A percentile compares a stretch with the other conserved stretches of the same genome.
Conservation (phyloP, 2,797 vertebrate species). For the Mareca penelope region DNA sequence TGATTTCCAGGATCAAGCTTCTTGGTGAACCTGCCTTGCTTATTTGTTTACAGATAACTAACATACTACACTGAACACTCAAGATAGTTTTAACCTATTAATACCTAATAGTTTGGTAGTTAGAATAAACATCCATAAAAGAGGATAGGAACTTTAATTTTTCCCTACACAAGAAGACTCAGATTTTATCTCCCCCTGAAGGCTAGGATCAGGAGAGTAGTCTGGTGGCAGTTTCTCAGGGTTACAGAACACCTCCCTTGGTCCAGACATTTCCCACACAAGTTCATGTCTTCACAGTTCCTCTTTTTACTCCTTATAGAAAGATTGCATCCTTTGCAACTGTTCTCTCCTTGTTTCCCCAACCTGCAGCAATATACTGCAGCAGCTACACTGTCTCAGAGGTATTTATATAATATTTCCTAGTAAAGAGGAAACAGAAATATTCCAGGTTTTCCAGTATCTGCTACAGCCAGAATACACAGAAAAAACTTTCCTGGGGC, state of each 20-base stretch:
- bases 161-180: not conserved
- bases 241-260: not conserved
- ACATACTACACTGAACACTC: not conserved
- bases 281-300: not conserved
- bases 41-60: not conserved
- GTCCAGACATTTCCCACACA: accelerated
- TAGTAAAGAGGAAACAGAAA: not conserved
- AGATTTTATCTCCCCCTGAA: not conserved
- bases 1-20: not conserved
- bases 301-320: not conserved
- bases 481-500: not conserved
- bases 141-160: not conserved
- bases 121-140: not conserved
- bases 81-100: not conserved
- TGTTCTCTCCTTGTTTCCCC: accelerated
- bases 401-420: not conserved
- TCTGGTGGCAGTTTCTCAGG: not conserved
- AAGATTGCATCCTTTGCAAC: not conserved
- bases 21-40: not conserved
- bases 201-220: not conserved
- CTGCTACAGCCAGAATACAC: not conserved
- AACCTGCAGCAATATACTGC: not conserved
- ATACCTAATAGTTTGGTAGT: not conserved
- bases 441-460: not conserved
- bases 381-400: not conserved